phyloP scores from a whole-genome alignment of 1,140 invertebrate species.

The Meloidogyne floridensis region DNA sequence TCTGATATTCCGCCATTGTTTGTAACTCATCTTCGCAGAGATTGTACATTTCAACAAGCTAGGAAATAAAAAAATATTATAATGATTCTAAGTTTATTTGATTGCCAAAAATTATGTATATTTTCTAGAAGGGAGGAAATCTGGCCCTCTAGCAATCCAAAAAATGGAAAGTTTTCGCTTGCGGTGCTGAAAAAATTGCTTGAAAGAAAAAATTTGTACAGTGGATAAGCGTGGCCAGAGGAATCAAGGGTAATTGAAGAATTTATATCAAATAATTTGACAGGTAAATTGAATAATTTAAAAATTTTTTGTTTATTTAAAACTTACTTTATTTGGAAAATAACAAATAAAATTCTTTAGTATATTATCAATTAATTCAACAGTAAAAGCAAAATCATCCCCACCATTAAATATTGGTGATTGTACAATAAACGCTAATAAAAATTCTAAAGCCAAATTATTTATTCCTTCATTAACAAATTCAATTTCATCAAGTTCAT shows the following conservation, averaged over 20 bases:
- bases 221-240: no score
- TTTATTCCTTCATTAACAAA: conserved; percentile 33
- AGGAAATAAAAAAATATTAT: not conserved
- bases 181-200: no score
- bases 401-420: conserved; percentile 19
- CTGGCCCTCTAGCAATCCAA: no score
- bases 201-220: no score
- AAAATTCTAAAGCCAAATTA: conserved; percentile 30
- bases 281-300: no score
- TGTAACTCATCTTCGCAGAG: conserved; percentile 35
- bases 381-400: conserved; percentile 18
- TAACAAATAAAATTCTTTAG: conserved; percentile 38
- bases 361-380: conserved; percentile 33
- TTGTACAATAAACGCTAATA: conserved; percentile 27
- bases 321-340: conserved; percentile 30
- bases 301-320: not conserved
- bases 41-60: conserved; percentile 34
- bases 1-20: conserved; percentile 5
- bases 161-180: no score
- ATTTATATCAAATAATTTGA: no score
- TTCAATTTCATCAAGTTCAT: conserved; percentile 30
- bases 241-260: no score
- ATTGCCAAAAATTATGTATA: no score
- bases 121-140: no score
- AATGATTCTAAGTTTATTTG: not conserved